Percentiles rank a stretch among this genome's conserved stretches.
Conservation (phyloP, 2,113 vertebrate species). For the Halichoeres trimaculatus region DNA sequence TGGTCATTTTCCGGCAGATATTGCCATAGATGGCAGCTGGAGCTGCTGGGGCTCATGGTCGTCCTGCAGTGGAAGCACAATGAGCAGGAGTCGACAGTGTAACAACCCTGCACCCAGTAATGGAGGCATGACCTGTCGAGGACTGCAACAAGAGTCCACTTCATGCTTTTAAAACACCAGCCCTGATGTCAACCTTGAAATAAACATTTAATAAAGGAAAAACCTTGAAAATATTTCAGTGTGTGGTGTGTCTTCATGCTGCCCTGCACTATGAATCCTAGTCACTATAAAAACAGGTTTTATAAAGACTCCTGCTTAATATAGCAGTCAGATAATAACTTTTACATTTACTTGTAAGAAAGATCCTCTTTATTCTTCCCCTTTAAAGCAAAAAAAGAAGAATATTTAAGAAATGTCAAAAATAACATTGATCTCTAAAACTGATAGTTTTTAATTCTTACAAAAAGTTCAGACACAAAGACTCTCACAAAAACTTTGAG, state of each 20-base stretch:
- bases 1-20: slow-evolving; percentile 69
- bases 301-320: background rate
- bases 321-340: background rate
- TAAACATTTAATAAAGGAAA: slow-evolving; percentile 10
- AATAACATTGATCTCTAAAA: background rate
- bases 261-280: background rate
- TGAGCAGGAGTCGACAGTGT: slow-evolving; percentile 86
- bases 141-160: slow-evolving; percentile 80
- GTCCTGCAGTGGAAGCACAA: slow-evolving; percentile 77
- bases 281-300: background rate
- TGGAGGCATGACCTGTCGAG: slow-evolving; percentile 82
- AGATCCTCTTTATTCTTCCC: background rate
- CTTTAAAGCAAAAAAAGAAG: background rate
- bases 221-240: background rate
- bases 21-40: slow-evolving; percentile 87
- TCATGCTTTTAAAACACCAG: slow-evolving; percentile 75
- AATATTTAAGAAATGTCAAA: background rate
- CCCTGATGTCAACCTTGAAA: background rate
- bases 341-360: background rate
- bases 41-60: slow-evolving; percentile 93
- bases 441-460: background rate
- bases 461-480: background rate
- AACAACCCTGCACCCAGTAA: slow-evolving; percentile 85
- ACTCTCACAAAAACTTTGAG: background rate
- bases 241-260: slow-evolving; percentile 15